Base-by-base conservation (phyloP, 2,113 vertebrate species). In the Sigmodon hispidus region DNA sequence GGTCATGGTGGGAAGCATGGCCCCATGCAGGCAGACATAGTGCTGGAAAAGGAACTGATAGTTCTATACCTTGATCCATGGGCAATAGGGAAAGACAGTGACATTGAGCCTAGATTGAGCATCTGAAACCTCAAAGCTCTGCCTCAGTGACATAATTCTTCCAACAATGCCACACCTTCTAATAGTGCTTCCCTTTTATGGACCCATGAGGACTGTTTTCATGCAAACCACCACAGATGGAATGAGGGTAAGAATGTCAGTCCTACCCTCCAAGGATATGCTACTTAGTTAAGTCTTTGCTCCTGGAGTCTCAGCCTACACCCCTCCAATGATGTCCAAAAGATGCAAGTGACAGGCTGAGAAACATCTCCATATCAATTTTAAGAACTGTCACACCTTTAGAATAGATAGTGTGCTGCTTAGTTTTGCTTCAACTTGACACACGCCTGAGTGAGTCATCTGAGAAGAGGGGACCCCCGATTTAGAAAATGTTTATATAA, bases 261-360 rank as follows among this genome's bases (percentile, higher is more conserved):
- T 55, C 22, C 21, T 4, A 43, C 22, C 40, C 16, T 5, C 9
- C 15, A 0, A 63, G 3, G 3, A 34, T 7, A 26, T 22, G 50
- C 21, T 0, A 48, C 17, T 75, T 6, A 52, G 8, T 75, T 6
- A 52, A 5, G 8, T 9, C 40, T 40, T 80, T 34, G 12, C 7
- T 34, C 3, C 16, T 8, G 1, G 0, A 4, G 40, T 21, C 22
- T 31, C 22, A 13, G 2, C 4, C 2, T 1, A 21, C 4, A 5
- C 3, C 22, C 12, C 16, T 45, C 24, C 5, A 63, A 26, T 31
- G 15, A 13, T 61, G 50, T 88, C 45, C 52, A 34, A 81, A 36
- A 22, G 84, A 24, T 17, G 13, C 1, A 29, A 7, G 48, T 63
- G 55, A 5, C 8, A 24, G 2, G 1, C 22, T 84, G n/a, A 34